Base-by-base conservation (phyloP, 2,888 invertebrate genomes). In the Caenorhabditis sp. region DNA sequence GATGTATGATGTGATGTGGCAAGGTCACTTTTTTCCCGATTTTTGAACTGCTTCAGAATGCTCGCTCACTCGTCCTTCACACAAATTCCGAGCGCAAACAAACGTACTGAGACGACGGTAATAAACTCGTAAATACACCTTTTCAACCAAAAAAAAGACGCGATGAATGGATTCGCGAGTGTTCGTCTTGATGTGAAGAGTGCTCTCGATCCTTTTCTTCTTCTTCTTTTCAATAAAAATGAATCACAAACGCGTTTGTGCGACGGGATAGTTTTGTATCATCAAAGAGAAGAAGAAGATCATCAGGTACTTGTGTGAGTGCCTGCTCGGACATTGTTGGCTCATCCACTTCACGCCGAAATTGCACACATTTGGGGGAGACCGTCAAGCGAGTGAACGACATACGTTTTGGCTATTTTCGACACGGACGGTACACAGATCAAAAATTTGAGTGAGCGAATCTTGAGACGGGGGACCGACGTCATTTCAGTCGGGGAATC, bases 341-440 rank as follows among this genome's bases (percentile, higher is more conserved):
- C 66, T 66, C 56, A 66, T 58, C 66, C 66, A 66, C 66, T 66
- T 66, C 66, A 66, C 66, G 58, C 37, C 24, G 39, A 26, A 39
- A 37, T n/a, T n/a, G n/a, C n/a, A n/a, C n/a, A n/a, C n/a, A n/a
- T n/a, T n/a, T n/a, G n/a, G n/a, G n/a, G n/a, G n/a, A n/a, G n/a
- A 35, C 35, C 13, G 9, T 13, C 35, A 9, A 9, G 35, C 35
- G 30, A 35, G 13, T 7, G 35, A 9, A 35, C 13, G 35, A 35
- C 9, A 35, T 9, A 35, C n/a, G n/a, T n/a, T n/a, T n/a, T n/a
- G n/a, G n/a, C n/a, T n/a, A n/a, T n/a, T n/a, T n/a, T n/a, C n/a
- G n/a, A n/a, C n/a, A n/a, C n/a, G n/a, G n/a, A n/a, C n/a, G n/a
- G n/a, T n/a, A n/a, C n/a, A n/a, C n/a, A n/a, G n/a, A n/a, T n/a